Evolutionary conservation across 2,113 vertebrate genomes (phyloP).

Genomic region (Capra hircus): DNA sequence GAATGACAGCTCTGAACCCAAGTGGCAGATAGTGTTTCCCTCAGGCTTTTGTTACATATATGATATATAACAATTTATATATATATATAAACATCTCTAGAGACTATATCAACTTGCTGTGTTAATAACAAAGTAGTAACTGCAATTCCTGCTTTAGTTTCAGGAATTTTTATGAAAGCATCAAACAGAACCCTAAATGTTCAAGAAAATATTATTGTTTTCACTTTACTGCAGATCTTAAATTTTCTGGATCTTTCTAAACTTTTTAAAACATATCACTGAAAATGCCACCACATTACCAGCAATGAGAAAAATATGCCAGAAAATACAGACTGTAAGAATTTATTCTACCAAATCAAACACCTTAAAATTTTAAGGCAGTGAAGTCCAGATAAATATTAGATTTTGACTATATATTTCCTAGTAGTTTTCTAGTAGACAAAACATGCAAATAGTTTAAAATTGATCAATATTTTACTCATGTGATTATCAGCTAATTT

Average conservation of each 20-base stretch:
- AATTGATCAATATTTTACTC: neutral
- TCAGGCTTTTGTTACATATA: constrained; percentile 41
- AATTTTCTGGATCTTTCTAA: neutral
- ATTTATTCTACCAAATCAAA: neutral
- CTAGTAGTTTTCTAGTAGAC: neutral
- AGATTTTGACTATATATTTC: neutral
- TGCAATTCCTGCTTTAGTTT: constrained; percentile 31
- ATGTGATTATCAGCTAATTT: neutral
- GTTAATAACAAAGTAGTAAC: constrained; percentile 8
- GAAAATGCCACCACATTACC: neutral
- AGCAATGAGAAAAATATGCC: neutral
- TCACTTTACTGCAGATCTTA: neutral
- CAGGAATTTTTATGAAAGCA: constrained; percentile 14
- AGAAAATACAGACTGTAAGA: neutral
- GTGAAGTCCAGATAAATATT: neutral
- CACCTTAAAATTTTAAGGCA: neutral
- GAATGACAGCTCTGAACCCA: constrained; percentile 71
- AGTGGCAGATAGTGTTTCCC: constrained; percentile 50
- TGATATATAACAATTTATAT: neutral
- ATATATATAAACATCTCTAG: neutral
- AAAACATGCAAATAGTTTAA: neutral
- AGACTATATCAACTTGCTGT: neutral
- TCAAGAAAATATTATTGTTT: neutral
- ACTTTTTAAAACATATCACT: neutral
- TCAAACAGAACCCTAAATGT: constrained; percentile 30